Evolutionary conservation across 2,888 invertebrate genomes (phyloP).

Genomic region (Julus scanicus): DNA sequence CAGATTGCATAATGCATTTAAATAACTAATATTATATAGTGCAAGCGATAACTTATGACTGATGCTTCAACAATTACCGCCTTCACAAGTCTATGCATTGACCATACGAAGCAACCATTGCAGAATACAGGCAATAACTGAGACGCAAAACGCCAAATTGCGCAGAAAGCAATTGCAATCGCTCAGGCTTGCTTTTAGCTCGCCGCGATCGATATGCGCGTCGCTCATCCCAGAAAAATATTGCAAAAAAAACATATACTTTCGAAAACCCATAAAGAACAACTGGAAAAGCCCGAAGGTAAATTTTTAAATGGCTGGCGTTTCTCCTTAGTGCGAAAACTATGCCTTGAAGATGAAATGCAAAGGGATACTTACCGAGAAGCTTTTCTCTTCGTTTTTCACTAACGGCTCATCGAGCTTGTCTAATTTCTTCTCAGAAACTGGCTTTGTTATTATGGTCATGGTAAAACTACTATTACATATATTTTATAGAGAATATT

Average conservation of each 20-base stretch:
- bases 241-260: neutral
- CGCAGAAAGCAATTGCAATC: neutral
- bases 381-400: slow-evolving; percentile 50
- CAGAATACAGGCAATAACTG: neutral
- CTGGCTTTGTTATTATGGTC: slow-evolving; percentile 83
- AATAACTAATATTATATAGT: neutral
- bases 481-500: neutral
- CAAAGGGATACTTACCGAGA: slow-evolving; percentile 54
- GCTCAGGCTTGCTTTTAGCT: neutral
- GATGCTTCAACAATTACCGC: too few relatives aligned
- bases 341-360: neutral
- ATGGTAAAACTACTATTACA: slow-evolving; percentile 66
- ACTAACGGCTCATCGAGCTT: slow-evolving; percentile 75
- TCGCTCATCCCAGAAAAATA: neutral
- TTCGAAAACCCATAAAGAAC: neutral
- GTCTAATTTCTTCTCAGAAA: slow-evolving; percentile 77
- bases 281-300: slow-evolving; percentile 15
- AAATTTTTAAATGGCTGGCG: neutral
- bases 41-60: neutral
- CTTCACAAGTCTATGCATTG: neutral
- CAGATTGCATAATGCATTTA: too few relatives aligned
- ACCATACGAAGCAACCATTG: neutral
- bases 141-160: neutral
- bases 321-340: neutral
- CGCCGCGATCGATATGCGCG: neutral